Percentiles rank a stretch among this genome's conserved stretches.
These are phyloP conservation scores for Ips nitidus DNA, from an alignment of 1,140 invertebrate genomes.

Conservation along the genomic window DNA sequence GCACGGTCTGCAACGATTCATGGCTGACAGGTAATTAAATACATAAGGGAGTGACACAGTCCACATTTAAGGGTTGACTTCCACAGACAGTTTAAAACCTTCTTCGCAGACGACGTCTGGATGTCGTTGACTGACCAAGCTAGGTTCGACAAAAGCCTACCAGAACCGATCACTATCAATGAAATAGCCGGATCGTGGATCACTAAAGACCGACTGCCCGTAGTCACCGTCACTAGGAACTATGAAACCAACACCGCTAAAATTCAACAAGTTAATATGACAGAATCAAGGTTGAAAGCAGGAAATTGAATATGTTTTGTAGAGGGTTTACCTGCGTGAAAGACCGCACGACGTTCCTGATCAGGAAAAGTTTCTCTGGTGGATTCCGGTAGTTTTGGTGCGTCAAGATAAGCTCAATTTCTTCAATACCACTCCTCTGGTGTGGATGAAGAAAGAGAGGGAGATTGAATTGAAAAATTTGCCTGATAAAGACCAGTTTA, in stretches of 20 bases:
- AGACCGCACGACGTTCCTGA: constrained; percentile 65
- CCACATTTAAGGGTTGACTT: too few species aligned
- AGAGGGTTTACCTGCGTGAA: constrained; percentile 70
- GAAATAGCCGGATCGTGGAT: constrained; percentile 80
- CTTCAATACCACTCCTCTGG: constrained; percentile 54
- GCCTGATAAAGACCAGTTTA: constrained; percentile 60
- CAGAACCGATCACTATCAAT: constrained; percentile 61
- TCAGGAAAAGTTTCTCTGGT: constrained; percentile 67
- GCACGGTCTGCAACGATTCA: constrained; percentile 70
- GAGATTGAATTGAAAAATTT: constrained; percentile 56
- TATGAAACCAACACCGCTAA: constrained; percentile 65
- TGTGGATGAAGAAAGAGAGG: constrained; percentile 63
- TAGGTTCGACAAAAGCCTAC: constrained; percentile 58
- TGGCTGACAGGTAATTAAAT: constrained; percentile 58
- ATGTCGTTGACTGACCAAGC: constrained; percentile 69
- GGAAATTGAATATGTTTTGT: constrained; percentile 32
- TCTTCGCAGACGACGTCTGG: constrained; percentile 82
- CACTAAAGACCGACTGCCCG: constrained; percentile 75
- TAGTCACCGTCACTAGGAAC: constrained; percentile 72
- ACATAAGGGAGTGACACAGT: not conserved
- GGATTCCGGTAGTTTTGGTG: constrained; percentile 65
- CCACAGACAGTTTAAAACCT: constrained; percentile 69
- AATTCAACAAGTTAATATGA: constrained; percentile 63
- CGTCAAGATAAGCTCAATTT: constrained; percentile 61
- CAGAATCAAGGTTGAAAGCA: not conserved